A percentile compares a stretch with the other conserved stretches of the same genome.
These are phyloP conservation scores for Alligator sinensis DNA, from an alignment of 2,113 vertebrate genomes.

Conservation along the genomic window DNA sequence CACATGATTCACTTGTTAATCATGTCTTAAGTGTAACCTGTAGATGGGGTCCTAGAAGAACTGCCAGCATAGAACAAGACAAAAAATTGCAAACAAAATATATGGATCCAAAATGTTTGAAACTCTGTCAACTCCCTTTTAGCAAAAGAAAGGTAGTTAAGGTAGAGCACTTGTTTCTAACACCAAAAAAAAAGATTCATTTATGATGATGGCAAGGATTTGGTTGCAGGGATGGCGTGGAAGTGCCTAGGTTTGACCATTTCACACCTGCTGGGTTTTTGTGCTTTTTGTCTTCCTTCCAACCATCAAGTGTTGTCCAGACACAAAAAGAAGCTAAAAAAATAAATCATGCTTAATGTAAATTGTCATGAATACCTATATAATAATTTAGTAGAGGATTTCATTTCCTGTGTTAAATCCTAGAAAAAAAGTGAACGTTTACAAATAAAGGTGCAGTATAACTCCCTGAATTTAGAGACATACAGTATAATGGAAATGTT, in stretches of 20 bases:
- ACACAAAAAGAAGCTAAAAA: background rate
- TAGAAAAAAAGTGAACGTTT: background rate
- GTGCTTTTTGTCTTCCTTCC: background rate
- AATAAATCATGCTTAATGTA: background rate
- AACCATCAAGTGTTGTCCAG: background rate
- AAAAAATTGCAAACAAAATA: too few relatives aligned
- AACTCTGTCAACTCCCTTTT: too few relatives aligned
- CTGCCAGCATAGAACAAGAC: too few relatives aligned
- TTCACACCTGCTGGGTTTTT: fast-evolving
- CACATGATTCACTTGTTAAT: too few relatives aligned
- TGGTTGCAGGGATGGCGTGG: background rate
- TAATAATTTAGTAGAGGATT: background rate
- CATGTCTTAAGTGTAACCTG: too few relatives aligned
- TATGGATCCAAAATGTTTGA: too few relatives aligned
- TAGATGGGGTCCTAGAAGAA: too few relatives aligned
- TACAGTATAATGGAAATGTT: background rate
- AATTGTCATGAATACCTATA: background rate
- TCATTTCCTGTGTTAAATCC: conserved; percentile 3
- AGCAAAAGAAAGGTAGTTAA: too few relatives aligned
- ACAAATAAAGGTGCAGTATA: background rate
- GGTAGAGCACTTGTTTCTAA: background rate
- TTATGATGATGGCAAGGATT: background rate
- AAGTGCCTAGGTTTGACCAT: background rate
- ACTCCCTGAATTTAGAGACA: background rate
- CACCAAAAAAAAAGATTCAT: background rate